Conservation (phyloP, 2,888 invertebrate species). For the Mesoligia furuncula region DNA sequence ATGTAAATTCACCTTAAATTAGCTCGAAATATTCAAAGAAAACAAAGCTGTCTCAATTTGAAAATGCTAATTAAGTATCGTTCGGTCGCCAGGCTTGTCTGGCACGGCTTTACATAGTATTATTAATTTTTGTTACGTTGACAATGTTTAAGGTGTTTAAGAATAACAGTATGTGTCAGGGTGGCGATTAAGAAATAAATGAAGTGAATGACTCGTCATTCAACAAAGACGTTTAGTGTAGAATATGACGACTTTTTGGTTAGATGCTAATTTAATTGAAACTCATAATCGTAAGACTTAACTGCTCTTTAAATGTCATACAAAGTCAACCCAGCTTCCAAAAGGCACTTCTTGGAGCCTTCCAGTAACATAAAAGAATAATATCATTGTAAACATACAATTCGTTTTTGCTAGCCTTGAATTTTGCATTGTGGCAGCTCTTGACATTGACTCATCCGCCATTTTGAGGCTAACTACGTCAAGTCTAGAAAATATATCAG, state of each 20-base stretch:
- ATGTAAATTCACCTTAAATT: slow-evolving; percentile 53
- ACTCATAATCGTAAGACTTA: background rate
- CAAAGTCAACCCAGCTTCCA: background rate
- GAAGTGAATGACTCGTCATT: background rate
- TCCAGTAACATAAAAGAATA: background rate
- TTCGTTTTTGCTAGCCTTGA: background rate
- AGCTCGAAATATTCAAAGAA: slow-evolving; percentile 54
- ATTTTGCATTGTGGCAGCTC: background rate
- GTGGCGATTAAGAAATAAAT: background rate
- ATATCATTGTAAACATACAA: background rate
- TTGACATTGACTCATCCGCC: background rate
- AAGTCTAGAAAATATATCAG: background rate
- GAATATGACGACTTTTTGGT: background rate
- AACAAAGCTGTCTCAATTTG: slow-evolving; percentile 55
- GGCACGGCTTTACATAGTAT: slow-evolving; percentile 50
- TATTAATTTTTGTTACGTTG: slow-evolving; percentile 34
- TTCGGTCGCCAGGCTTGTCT: slow-evolving; percentile 22
- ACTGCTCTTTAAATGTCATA: background rate
- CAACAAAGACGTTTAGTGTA: too few relatives aligned
- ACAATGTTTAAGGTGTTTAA: slow-evolving; percentile 8
- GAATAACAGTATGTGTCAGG: background rate
- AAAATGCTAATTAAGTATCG: slow-evolving; percentile 60
- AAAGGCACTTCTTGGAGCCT: background rate
- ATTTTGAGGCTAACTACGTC: background rate
- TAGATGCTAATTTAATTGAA: background rate